These are phyloP conservation scores for Phylloscopus trochiloides DNA, from an alignment of 2,113 vertebrate species.

Conservation along the genomic window DNA sequence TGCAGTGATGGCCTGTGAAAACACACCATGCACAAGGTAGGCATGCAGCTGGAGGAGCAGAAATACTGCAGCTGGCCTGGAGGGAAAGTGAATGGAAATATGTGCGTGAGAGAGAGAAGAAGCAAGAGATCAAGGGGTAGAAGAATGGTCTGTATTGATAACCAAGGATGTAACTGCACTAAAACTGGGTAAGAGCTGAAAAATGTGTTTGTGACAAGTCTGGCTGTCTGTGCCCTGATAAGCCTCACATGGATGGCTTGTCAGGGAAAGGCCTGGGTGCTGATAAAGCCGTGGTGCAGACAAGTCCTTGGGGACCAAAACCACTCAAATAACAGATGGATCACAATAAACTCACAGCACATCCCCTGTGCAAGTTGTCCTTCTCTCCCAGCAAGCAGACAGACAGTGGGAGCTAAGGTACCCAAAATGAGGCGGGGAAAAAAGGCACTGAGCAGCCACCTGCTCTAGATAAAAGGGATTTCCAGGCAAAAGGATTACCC, in stretches of 20 bases:
- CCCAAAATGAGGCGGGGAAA: rapidly evolving
- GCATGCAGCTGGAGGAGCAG: neutral
- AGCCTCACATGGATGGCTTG: neutral
- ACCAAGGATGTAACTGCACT: neutral
- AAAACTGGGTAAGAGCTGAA: neutral
- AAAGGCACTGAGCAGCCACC: neutral
- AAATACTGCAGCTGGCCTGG: neutral
- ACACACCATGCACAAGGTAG: neutral
- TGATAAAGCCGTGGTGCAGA: neutral
- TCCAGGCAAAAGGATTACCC: neutral
- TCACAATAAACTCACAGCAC: neutral
- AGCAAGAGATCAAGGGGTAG: neutral
- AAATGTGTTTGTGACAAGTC: neutral
- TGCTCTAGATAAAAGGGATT: neutral
- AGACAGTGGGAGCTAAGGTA: neutral
- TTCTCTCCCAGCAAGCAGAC: neutral
- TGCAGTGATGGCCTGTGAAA: neutral
- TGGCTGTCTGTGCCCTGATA: neutral
- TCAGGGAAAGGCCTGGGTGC: neutral
- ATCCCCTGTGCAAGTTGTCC: neutral
- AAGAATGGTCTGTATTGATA: neutral
- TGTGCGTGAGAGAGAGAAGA: neutral
- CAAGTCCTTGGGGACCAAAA: neutral
- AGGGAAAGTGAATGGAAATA: neutral
- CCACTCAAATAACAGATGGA: neutral